These are phyloP conservation scores for Rattus rattus DNA, from an alignment of 2,113 vertebrate species.

Conservation along the genomic window DNA sequence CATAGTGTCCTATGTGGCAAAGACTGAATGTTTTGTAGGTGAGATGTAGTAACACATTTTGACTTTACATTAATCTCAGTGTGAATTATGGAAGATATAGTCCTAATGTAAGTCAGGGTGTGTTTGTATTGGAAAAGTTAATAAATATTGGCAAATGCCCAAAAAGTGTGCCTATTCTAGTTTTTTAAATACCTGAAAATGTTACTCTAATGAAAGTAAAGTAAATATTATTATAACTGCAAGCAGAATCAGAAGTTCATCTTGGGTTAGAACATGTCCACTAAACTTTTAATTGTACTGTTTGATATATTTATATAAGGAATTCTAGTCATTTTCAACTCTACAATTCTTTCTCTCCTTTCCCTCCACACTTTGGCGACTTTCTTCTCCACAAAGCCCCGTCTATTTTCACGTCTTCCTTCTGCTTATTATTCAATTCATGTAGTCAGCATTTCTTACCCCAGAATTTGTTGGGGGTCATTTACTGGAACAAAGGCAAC, in stretches of 20 bases:
- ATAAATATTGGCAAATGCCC: neutral
- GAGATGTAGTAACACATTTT: neutral
- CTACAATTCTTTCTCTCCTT: neutral
- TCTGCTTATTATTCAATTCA: neutral
- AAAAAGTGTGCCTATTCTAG: neutral
- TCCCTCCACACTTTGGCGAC: no score
- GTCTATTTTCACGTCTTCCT: accelerated
- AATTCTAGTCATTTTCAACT: neutral
- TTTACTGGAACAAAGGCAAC: neutral
- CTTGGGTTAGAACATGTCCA: neutral
- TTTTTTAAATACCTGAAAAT: neutral
- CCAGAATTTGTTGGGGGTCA: neutral
- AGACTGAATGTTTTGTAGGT: neutral
- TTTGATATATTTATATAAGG: neutral
- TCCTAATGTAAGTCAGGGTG: neutral
- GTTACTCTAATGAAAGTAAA: neutral
- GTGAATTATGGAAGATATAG: accelerated
- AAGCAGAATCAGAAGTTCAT: neutral
- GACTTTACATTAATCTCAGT: neutral
- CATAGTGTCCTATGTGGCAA: no score
- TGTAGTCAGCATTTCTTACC: neutral
- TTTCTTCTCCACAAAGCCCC: neutral
- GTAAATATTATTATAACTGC: neutral
- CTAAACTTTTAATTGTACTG: neutral
- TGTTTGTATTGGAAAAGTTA: neutral